Evolutionary conservation across 2,113 vertebrate genomes (phyloP), one percentile per base, ranked within the genome.

Genomic region (Dendropsophus ebraccatus): DNA sequence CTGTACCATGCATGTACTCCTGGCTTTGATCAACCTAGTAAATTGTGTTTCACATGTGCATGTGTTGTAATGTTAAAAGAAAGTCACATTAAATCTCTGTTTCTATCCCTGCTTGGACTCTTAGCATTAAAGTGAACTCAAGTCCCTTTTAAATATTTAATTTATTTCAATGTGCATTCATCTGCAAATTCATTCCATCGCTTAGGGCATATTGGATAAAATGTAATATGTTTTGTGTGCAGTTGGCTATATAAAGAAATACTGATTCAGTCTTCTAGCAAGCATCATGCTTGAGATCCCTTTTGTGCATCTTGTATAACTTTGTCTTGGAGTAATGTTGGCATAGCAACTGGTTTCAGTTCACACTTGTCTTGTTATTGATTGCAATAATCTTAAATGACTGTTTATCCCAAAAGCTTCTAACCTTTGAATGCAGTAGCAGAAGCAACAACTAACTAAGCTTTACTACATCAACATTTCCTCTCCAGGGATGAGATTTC

Each of bases 251-350:
- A 80, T 60, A 86, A 86, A 86, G 45, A 67, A 52, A 78, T 77
- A 49, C 60, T 12, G 49, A 86, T 86, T 80, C 70, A 56, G 49
- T 72, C 50, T 65, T 50, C 35, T 86, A 72, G 76, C 76, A 58
- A 37, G 54, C 65, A 72, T 80, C 62, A 86, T 86, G 76, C 84
- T 47, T 81, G 50, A 80, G 62, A 86, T 80, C 77, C 62, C 50
- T 86, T 77, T 67, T 72, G 76, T 80, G 76, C 65, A 70, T 86
- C 23, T 70, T 74, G 77, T 70, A 85, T 79, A 79, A 85, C 62
- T 54, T 79, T 85, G 84, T 85, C 84, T 86, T 58, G 84, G 62
- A 70, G 84, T 86, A 86, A 86, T 80, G 84, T 86, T 86, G 84
- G 76, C 76, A 80, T 86, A 72, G 84, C 84, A 86, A 86, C 84